A percentile compares a stretch with the other conserved stretches of the same genome.
phyloP scores from a whole-genome alignment of 1,140 invertebrate species.

The Lutraria rhynchaena region DNA sequence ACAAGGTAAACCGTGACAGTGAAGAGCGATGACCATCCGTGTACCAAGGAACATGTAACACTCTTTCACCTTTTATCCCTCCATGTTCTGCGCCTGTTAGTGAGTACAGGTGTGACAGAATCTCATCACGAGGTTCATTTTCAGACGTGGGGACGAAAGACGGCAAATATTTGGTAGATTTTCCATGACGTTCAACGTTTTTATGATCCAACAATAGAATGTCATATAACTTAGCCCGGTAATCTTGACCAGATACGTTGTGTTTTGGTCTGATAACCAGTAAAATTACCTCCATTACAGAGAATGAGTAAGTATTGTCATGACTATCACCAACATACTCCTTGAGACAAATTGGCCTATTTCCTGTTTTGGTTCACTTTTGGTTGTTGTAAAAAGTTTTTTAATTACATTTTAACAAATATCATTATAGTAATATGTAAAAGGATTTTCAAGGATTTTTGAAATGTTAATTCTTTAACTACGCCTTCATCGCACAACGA shows the following conservation, averaged over 20 bases:
- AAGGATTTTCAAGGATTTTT: no score
- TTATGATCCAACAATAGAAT: slow-evolving; percentile 57
- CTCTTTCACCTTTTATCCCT: slow-evolving; percentile 58
- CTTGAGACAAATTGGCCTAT: no score
- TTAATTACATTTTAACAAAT: no score
- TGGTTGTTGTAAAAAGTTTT: no score
- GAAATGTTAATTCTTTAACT: no score
- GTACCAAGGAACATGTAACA: slow-evolving; percentile 46
- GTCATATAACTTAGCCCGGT: slow-evolving; percentile 48
- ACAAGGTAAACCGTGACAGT: slow-evolving; percentile 37
- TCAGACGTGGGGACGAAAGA: slow-evolving; percentile 31
- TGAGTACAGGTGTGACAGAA: slow-evolving; percentile 51
- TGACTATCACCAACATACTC: no score
- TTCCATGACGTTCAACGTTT: slow-evolving; percentile 50
- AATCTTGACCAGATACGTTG: slow-evolving; percentile 50
- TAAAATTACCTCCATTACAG: slow-evolving; percentile 49
- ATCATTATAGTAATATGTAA: no score
- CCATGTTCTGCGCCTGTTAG: slow-evolving; percentile 56
- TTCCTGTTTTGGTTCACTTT: no score
- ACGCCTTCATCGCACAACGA: no score
- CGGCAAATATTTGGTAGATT: slow-evolving; percentile 43
- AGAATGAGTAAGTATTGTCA: no score
- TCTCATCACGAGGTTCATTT: slow-evolving; percentile 53
- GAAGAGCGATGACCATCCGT: slow-evolving; percentile 35
- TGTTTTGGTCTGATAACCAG: slow-evolving; percentile 50